These are phyloP conservation scores for Ophion ventricosus DNA, from an alignment of 2,888 invertebrate species.

Conservation along the genomic window DNA sequence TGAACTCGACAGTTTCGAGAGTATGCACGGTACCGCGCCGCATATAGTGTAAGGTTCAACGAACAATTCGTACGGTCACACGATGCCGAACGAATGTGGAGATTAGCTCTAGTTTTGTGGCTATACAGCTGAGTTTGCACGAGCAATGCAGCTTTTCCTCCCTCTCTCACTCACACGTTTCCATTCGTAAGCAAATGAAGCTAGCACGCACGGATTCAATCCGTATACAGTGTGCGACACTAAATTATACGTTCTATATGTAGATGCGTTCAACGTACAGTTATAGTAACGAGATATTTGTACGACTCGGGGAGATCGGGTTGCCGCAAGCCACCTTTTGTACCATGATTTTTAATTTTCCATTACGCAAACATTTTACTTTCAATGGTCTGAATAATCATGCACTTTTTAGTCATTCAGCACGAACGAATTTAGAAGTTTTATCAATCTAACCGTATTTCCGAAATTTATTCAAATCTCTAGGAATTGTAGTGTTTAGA, in stretches of 20 bases:
- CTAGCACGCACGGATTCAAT: constrained; percentile 62
- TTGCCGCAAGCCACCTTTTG: background rate
- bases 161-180: constrained; percentile 22
- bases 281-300: constrained; percentile 22
- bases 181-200: constrained; percentile 69
- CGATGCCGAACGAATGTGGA: constrained; percentile 61
- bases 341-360: constrained; percentile 12
- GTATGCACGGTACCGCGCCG: constrained; percentile 44
- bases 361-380: background rate
- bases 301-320: background rate
- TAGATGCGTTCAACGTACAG: constrained; percentile 26
- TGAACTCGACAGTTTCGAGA: constrained; percentile 66
- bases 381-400: background rate
- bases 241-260: constrained; percentile 44
- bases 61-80: constrained; percentile 62
- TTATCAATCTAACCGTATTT: no score
- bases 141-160: constrained; percentile 41
- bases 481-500: no score
- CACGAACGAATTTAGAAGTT: no score
- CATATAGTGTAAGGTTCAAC: constrained; percentile 46
- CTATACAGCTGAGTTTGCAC: constrained; percentile 47
- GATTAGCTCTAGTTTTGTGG: constrained; percentile 64
- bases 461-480: no score
- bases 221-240: constrained; percentile 12
- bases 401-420: no score